These are phyloP conservation scores for Zaprionus kolodkinae DNA, from an alignment of 1,140 invertebrate genomes.

Conservation along the genomic window DNA sequence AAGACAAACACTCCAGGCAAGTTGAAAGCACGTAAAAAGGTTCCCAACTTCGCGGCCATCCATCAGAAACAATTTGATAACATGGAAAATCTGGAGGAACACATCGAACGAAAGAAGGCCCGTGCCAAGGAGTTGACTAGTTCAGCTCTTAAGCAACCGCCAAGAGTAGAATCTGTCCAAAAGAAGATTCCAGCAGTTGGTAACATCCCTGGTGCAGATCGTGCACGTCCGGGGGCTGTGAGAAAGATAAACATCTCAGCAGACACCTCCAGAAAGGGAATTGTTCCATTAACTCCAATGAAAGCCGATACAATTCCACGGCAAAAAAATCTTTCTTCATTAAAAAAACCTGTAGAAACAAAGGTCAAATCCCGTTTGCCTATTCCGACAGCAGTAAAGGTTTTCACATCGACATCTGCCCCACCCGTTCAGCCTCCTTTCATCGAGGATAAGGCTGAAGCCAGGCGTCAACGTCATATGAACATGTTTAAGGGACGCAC, in stretches of 20 bases:
- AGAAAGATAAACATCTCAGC: conserved; percentile 44
- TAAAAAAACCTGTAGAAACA: not conserved
- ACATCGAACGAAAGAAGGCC: conserved; percentile 85
- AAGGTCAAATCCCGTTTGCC: conserved; percentile 9
- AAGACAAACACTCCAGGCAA: conserved; percentile 43
- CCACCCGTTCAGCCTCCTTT: not conserved
- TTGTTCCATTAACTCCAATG: not conserved
- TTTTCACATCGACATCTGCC: not conserved
- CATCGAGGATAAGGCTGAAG: conserved; percentile 37
- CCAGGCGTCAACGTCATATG: conserved; percentile 64
- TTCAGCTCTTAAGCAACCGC: conserved; percentile 48
- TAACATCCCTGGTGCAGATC: not conserved
- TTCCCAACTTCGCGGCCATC: conserved; percentile 88
- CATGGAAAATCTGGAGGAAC: conserved; percentile 88
- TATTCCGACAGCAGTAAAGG: not conserved
- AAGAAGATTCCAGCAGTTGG: not conserved
- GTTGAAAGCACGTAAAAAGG: conserved; percentile 82
- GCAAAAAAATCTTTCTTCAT: not conserved
- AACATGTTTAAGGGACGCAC: conserved; percentile 70
- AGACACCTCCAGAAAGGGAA: not conserved
- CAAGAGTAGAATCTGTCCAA: conserved; percentile 32
- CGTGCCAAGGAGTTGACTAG: conserved; percentile 84
- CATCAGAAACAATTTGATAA: conserved; percentile 87
- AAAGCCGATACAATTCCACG: not conserved
- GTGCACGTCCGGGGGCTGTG: conserved; percentile 3